These are phyloP conservation scores for Tursiops truncatus DNA, from an alignment of 2,113 vertebrate genomes.

Conservation along the genomic window DNA sequence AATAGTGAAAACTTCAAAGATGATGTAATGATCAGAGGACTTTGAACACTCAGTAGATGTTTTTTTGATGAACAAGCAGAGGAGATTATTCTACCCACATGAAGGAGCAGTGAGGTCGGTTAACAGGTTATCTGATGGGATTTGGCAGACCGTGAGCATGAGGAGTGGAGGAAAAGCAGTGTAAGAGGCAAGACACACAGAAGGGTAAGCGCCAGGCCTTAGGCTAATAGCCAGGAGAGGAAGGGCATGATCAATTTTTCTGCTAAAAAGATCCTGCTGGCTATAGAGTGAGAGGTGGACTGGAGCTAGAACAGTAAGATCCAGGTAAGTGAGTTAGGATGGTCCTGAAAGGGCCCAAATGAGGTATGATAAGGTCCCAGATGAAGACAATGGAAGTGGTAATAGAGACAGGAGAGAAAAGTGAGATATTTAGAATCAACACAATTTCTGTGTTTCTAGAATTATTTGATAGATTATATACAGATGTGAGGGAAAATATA, in stretches of 20 bases:
- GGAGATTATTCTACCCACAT: neutral
- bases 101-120: neutral
- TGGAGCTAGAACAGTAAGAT: neutral
- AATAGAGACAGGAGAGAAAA: neutral
- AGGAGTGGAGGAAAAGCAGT: neutral
- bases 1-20: neutral
- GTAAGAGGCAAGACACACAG: neutral
- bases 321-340: neutral
- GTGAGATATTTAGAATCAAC: neutral
- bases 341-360: neutral
- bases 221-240: neutral
- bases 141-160: neutral
- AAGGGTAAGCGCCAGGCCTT: neutral
- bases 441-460: neutral
- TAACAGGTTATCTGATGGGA: neutral
- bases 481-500: neutral
- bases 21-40: neutral
- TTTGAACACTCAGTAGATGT: neutral
- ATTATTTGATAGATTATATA: neutral
- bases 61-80: neutral
- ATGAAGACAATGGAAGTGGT: neutral
- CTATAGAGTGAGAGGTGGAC: neutral
- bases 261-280: neutral
- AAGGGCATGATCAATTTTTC: neutral
- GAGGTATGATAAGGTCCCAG: neutral